Base-by-base conservation (phyloP, 2,797 vertebrate species). In the Notolepis coatsorum region DNA sequence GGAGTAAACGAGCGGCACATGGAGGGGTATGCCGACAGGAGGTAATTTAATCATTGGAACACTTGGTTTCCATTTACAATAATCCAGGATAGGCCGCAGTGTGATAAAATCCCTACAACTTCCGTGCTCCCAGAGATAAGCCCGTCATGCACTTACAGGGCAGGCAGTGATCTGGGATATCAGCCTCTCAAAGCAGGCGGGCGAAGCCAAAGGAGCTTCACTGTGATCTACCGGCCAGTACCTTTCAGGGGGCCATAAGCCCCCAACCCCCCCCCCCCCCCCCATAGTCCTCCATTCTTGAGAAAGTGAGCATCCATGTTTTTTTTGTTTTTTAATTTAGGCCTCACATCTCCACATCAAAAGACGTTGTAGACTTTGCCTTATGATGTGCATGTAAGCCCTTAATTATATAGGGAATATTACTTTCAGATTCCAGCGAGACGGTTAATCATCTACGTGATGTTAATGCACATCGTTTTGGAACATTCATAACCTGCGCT, bases 21-120 rank as follows among this genome's bases (percentile, higher is more conserved):
- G 47, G 50, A 65, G 46, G 61, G 75, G n/a, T n/a, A n/a, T n/a
- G n/a, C n/a, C n/a, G n/a, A 62, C 69, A 77, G 86, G 77, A 84
- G 61, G 27, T 57, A 6, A 60, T 54, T 77, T 80, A 60, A 84
- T 71, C n/a, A 89, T 73, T 68, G 58, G 64, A 63, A 71, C 51
- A 57, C 79, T 89, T 72, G 75, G 82, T 86, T 86, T 90, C 79
- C 82, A 63, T 82, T 89, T 84, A 75, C 80, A 82, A 89, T 89
- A 84, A 90, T 87, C 84, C 81, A 71, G 81, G 84, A 80, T 73
- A 81, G 82, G 73, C 84, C 43, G 80, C 42, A 31, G 72, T 68
- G 77, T 84, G 87, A 90, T 91, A 90, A 90, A 86, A 79, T 81
- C 84, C 84, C 69, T 82, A 92, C 86, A 84, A 88, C 89, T 93